A percentile compares a stretch with the other conserved stretches of the same genome.
These are phyloP conservation scores for Melierax canorus DNA, from an alignment of 2,113 vertebrate species.

Conservation along the genomic window DNA sequence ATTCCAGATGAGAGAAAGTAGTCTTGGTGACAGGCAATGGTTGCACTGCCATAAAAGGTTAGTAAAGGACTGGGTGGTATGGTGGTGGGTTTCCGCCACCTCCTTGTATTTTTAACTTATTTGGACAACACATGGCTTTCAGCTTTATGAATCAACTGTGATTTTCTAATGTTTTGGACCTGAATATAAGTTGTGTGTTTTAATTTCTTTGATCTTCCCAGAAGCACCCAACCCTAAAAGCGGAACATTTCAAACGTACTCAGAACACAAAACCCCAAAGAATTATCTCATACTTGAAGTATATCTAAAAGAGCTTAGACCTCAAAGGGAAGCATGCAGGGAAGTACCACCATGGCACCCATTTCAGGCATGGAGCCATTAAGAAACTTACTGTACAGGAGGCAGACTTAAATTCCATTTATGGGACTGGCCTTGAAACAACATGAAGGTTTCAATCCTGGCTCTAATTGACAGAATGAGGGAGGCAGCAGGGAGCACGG, in stretches of 20 bases:
- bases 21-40: not conserved
- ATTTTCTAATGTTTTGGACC: not conserved
- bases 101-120: not conserved
- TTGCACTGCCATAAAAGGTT: not conserved
- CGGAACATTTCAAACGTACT: not conserved
- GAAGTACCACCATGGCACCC: not conserved
- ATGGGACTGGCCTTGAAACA: not conserved
- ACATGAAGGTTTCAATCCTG: not conserved
- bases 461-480: not conserved
- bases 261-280: not conserved
- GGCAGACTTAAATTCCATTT: not conserved
- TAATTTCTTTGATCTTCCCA: not conserved
- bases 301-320: not conserved
- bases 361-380: not conserved
- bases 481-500: not conserved
- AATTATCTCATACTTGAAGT: not conserved
- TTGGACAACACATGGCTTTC: not conserved
- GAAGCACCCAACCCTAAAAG: not conserved
- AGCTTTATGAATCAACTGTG: not conserved
- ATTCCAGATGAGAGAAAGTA: not conserved
- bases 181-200: not conserved
- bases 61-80: not conserved
- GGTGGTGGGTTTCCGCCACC: accelerated
- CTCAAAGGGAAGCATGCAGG: not conserved
- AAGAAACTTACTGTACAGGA: not conserved